Base-by-base conservation (phyloP, 2,797 vertebrate species). In the Toxotes lorentzi region DNA sequence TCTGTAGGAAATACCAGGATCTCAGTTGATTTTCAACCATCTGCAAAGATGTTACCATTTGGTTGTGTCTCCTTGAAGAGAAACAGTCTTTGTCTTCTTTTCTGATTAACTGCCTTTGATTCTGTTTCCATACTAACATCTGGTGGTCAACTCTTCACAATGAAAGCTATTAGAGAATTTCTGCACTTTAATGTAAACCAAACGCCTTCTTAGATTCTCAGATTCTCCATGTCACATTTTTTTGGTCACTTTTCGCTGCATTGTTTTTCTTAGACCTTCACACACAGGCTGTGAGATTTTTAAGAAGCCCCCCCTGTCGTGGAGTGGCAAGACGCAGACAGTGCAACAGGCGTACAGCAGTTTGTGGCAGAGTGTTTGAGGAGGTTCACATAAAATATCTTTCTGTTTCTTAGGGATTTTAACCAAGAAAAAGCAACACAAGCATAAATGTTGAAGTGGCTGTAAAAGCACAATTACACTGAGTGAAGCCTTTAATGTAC, bases 151-250 rank as follows among this genome's bases (percentile, higher is more conserved):
- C 51, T 48, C 58, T 58, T 53, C 23, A 70, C 17, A 61, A 30
- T 43, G 32, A 60, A 41, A 17, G 5, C 65, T 66, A 24, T 58
- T 16, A 27, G 32, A 78, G n/a, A 43, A 54, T 70, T 34, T 32
- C 68, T 62, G 69, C 81, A 81, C 81, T 79, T 83, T 78, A 69
- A 48, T 43, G 47, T 30, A 50, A 65, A 59, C 32, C 56, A 43
- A 73, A 54, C 11, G 24, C n/a, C 66, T 53, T 53, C 17, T 53
- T 40, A 40, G 56, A 69, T 48, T 7, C 10, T 70, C 23, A 48
- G 23, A 60, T 24, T 41, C 4, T 40, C 58, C 16, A 16, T 23
- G 21, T 40, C 12, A 1, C 35, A 54, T 60, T 13, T 10, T 30
- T 30, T 30, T 30, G 3, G 24, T 72, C 57, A 16, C 13, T 45